Evolutionary conservation across 2,797 vertebrate species (phyloP), one percentile per base, ranked within the genome.

Genomic region (Enteromius fasciolatus): DNA sequence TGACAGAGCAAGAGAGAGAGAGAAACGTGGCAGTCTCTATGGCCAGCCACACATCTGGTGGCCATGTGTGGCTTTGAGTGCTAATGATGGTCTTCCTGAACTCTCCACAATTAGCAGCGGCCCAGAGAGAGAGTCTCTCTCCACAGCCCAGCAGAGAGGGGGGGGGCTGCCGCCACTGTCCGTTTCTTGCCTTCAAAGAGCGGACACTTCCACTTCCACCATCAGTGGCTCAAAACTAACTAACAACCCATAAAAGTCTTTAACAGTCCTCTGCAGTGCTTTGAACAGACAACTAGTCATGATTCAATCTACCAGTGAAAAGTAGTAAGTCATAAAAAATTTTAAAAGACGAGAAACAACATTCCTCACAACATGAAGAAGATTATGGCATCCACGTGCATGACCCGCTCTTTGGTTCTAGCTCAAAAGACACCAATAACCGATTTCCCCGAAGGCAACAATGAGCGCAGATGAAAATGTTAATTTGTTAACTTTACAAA

Each of bases 71-170:
- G 94, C 90, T 89, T 89, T 73, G 91, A 89, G 92, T 91, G 91
- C 95, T 98, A 97, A 98, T 97, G 96, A 97, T 96, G 96, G 96
- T 95, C 96, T 98, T 97, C 96, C 96, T 97, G 95, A 96, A 95
- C 86, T 91, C 95, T 91, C 93, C 93, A 94, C 96, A 97, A 97
- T 97, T 97, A 97, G 95, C 91, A 89, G 61, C 86, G 91, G 93
- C 94, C 94, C 75, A 81, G 64, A 77, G 85, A 76, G 57, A 83
- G 80, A 39, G 79, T 86, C 87, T 75, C 74, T 44, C 41, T 85
- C 75, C 46, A 44, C 2, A 17, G 23, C 84, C 48, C 39, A 57
- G 61, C 63, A 3, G 18, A 70, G 46, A 33, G 31, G 70, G 69
- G 36, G 20, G 10, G n/a, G 23, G 10, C 81, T 74, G 72, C 50